Evolutionary conservation across 1,140 invertebrate species (phyloP).

Genomic region (Ceratina calcarata): DNA sequence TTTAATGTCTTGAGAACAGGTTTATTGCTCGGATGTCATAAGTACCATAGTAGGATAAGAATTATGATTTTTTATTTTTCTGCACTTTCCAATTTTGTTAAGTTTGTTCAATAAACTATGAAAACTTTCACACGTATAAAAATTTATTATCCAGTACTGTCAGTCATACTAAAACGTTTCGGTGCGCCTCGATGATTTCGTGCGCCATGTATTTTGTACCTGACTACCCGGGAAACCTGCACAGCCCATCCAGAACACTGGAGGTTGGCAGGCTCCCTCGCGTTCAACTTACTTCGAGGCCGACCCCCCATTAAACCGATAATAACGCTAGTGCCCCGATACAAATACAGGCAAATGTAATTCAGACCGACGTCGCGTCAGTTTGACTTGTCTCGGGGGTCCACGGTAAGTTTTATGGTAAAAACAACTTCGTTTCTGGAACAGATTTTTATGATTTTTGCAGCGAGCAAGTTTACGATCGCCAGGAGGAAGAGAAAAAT

Average conservation of each 20-base stretch:
- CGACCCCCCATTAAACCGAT: slow-evolving; percentile 70
- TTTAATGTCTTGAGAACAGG: too few species aligned
- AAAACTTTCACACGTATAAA: slow-evolving; percentile 23
- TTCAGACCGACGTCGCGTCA: slow-evolving; percentile 54
- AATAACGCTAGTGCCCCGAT: slow-evolving; percentile 66
- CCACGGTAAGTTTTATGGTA: slow-evolving; percentile 58
- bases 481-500: slow-evolving; percentile 5
- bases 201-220: slow-evolving; percentile 3
- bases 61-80: background rate
- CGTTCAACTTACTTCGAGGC: slow-evolving; percentile 11
- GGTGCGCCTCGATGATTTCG: slow-evolving; percentile 9
- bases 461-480: slow-evolving; percentile 58
- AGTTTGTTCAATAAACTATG: background rate
- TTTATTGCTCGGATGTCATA: background rate
- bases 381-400: background rate
- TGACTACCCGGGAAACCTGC: too few species aligned
- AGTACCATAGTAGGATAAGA: background rate
- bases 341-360: slow-evolving; percentile 72
- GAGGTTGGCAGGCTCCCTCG: background rate
- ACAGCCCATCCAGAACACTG: background rate
- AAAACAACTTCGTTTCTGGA: slow-evolving; percentile 65
- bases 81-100: slow-evolving; percentile 1
- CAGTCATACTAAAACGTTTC: slow-evolving; percentile 9
- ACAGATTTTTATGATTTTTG: slow-evolving; percentile 75
- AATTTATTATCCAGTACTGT: background rate